Evolutionary conservation across 2,888 invertebrate species (phyloP).

Genomic region (Willowsia nigromaculata): DNA sequence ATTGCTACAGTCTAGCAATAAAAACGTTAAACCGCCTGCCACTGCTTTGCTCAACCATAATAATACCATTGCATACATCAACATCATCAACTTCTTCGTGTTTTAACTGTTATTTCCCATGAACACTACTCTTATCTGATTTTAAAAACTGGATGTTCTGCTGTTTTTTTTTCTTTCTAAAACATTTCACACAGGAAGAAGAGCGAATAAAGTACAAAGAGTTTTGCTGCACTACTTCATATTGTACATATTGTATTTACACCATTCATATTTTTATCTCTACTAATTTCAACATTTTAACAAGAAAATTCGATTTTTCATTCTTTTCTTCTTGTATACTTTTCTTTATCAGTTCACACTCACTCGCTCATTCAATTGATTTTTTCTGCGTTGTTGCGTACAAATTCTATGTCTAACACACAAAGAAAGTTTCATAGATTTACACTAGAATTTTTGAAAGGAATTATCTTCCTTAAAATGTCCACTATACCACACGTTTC

Average conservation of each 20-base stretch:
- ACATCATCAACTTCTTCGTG: background rate
- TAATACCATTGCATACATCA: background rate
- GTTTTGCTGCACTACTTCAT: background rate
- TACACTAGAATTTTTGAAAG: too few species aligned
- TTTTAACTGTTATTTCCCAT: constrained; percentile 50
- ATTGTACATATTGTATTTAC: background rate
- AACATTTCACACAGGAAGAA: constrained; percentile 49
- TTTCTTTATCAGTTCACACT: background rate
- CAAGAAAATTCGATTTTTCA: constrained; percentile 32
- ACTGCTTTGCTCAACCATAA: background rate
- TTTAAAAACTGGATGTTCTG: constrained; percentile 53
- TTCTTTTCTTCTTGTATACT: background rate
- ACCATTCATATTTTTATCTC: constrained; percentile 2
- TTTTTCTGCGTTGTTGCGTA: background rate
- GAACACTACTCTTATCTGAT: constrained; percentile 53
- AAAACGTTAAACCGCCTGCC: background rate
- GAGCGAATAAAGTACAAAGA: background rate
- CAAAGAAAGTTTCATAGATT: background rate
- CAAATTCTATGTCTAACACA: background rate
- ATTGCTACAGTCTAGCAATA: background rate
- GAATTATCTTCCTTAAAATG: background rate
- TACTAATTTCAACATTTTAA: background rate
- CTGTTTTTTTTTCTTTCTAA: background rate
- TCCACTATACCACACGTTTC: background rate
- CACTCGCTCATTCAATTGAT: background rate